These are phyloP conservation scores for Athene noctua DNA, from an alignment of 2,113 vertebrate genomes.

Conservation along the genomic window DNA sequence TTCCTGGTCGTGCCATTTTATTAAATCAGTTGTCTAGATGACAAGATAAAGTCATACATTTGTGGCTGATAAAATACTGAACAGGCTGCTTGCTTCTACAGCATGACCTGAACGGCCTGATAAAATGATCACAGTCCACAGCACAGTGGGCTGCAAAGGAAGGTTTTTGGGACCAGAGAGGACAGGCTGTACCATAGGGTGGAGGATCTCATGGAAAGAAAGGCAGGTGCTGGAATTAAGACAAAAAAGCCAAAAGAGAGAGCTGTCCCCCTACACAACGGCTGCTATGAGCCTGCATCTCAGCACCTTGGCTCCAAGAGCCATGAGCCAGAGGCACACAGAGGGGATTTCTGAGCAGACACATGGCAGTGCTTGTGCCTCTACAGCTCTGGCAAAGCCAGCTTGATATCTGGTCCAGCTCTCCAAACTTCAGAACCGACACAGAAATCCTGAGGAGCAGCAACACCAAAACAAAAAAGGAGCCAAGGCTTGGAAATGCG, in stretches of 20 bases:
- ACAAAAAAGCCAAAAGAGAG: not conserved
- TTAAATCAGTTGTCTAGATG: not conserved
- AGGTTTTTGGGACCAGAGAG: not conserved
- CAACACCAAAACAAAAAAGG: not conserved
- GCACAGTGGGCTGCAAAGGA: not conserved
- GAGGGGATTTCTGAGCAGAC: not conserved
- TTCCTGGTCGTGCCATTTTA: not conserved
- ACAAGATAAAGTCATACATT: not conserved
- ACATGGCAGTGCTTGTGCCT: fast-evolving
- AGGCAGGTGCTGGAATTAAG: not conserved
- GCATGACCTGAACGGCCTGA: not conserved
- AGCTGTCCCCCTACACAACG: not conserved
- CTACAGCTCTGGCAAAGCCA: not conserved
- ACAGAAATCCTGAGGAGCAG: not conserved
- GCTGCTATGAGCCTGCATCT: not conserved
- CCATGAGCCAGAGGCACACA: fast-evolving
- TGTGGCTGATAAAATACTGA: not conserved
- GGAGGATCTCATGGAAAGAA: fast-evolving
- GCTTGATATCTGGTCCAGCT: not conserved
- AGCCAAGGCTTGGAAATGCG: not conserved
- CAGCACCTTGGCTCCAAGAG: not conserved
- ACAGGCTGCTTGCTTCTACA: not conserved
- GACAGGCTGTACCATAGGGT: not conserved
- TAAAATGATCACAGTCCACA: not conserved
- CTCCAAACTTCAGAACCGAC: not conserved